Base-by-base conservation (phyloP, 2,888 invertebrate genomes). In the Alentia gelatinosa region DNA sequence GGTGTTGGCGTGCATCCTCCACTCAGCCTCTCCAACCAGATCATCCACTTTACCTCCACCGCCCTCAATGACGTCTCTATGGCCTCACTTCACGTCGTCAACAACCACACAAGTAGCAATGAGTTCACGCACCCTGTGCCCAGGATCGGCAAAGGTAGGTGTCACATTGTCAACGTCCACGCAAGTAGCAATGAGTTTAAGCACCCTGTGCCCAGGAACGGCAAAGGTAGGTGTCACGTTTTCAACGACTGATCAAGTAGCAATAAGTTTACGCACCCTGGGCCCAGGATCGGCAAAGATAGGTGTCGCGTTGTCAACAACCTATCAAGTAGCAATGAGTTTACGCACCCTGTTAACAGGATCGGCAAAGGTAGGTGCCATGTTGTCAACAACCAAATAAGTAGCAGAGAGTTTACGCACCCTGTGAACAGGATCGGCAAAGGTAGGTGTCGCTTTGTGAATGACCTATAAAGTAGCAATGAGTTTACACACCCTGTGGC, bases 71-170 rank as follows among this genome's bases (percentile, higher is more conserved):
- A 96, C 91, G 94, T 94, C 4, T 94, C 95, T 23, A 93, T 93
- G 4, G 93, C 94, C 0, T 89, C 93, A 0, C 83, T 96, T 3
- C 95, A 95, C 89, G 95, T 96, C 15, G 91, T 95, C 92, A 96
- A 96, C 93, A 93, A 94, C 19, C 96, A 96, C 93, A 94, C 94
- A 26, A 94, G 94, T 91, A 95, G 93, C 90, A 96, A 96, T 90
- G 95, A 96, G 92, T 96, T 95, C 92, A 95, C 95, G n/a, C 96
- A 96, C 91, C 96, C 96, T 23, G 95, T 96, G 23, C 96, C 96
- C 0, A 93, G 96, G 79, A 96, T 96, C 90, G 96, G 96, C 12
- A 95, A 94, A 94, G 95, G 95, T 96, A 68, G 12, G 68, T 30
- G 23, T 1, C 15, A 30, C 68, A 3, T 30, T 47, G 91, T 95